Evolutionary conservation across 2,797 vertebrate species (phyloP).

Genomic region (Gymnothorax reevesii): DNA sequence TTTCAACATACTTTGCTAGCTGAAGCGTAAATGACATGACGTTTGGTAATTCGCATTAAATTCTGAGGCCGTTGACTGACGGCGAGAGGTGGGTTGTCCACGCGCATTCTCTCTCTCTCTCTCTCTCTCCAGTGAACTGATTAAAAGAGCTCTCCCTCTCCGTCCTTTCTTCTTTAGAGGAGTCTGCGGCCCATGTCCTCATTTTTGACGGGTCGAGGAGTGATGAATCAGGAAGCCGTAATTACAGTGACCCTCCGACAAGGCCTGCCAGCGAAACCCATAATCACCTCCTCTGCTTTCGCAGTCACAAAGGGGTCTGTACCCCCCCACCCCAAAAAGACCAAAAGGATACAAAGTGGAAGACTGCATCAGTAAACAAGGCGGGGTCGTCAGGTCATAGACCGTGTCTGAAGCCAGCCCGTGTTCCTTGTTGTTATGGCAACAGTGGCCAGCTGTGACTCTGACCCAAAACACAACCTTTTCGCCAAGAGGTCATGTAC

Average conservation of each 20-base stretch:
- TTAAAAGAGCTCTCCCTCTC: neutral
- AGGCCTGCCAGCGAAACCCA: conserved; percentile 6
- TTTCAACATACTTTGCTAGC: neutral
- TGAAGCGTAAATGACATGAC: neutral
- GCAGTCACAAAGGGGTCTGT: neutral
- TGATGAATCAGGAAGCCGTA: conserved; percentile 21
- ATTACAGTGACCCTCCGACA: conserved; percentile 23
- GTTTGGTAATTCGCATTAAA: neutral
- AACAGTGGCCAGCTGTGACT: conserved; percentile 43
- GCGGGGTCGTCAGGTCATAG: neutral
- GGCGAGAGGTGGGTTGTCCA: neutral
- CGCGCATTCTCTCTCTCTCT: neutral
- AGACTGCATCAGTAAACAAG: conserved; percentile 38
- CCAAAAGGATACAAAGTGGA: conserved; percentile 31
- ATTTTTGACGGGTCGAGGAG: conserved; percentile 11
- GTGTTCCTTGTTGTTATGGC: conserved; percentile 19
- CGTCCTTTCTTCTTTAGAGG: neutral
- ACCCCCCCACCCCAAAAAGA: neutral
- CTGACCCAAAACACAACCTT: conserved; percentile 44
- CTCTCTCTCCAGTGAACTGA: neutral
- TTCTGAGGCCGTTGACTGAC: neutral
- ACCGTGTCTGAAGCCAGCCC: conserved; percentile 3
- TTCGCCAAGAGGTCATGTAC: conserved; percentile 38
- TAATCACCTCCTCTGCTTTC: conserved; percentile 13
- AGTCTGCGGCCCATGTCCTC: neutral